These are phyloP conservation scores for Hermetia illucens DNA, from an alignment of 1,140 invertebrate genomes.

Conservation along the genomic window DNA sequence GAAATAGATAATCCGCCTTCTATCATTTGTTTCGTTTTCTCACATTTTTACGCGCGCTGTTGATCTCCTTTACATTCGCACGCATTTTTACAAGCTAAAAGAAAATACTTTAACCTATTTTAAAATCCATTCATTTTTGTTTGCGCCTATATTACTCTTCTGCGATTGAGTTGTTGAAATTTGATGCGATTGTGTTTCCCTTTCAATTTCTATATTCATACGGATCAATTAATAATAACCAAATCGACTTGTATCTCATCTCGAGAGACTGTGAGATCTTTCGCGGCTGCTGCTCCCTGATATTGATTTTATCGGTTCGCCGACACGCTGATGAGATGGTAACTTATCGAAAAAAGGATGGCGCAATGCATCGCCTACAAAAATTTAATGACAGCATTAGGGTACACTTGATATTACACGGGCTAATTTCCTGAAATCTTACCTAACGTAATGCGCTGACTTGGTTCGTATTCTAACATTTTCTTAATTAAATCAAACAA, in stretches of 20 bases:
- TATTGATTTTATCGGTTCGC: constrained; percentile 28
- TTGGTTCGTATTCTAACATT: constrained; percentile 96
- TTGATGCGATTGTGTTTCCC: too few relatives aligned
- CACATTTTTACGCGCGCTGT: too few relatives aligned
- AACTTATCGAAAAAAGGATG: constrained; percentile 91
- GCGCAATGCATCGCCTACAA: constrained; percentile 56
- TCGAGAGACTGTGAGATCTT: constrained; percentile 29
- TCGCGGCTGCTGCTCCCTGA: constrained; percentile 30
- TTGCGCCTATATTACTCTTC: too few relatives aligned
- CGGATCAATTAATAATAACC: constrained; percentile 31
- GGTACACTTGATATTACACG: background rate
- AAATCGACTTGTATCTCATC: constrained; percentile 33
- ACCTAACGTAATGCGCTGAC: constrained; percentile 71
- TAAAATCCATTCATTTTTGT: too few relatives aligned
- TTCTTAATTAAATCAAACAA: constrained; percentile 87
- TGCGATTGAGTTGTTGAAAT: too few relatives aligned
- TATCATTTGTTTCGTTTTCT: too few relatives aligned
- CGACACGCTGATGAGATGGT: constrained; percentile 54
- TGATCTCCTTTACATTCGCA: too few relatives aligned
- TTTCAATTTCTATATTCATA: background rate
- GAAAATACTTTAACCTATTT: too few relatives aligned
- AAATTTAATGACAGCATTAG: background rate
- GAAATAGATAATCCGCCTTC: too few relatives aligned
- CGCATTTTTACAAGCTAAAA: too few relatives aligned
- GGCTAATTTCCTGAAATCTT: constrained; percentile 6